A percentile compares a stretch with the other conserved stretches of the same genome.
phyloP scores from a whole-genome alignment of 2,888 invertebrate species.

The Lasioglossum morio region DNA sequence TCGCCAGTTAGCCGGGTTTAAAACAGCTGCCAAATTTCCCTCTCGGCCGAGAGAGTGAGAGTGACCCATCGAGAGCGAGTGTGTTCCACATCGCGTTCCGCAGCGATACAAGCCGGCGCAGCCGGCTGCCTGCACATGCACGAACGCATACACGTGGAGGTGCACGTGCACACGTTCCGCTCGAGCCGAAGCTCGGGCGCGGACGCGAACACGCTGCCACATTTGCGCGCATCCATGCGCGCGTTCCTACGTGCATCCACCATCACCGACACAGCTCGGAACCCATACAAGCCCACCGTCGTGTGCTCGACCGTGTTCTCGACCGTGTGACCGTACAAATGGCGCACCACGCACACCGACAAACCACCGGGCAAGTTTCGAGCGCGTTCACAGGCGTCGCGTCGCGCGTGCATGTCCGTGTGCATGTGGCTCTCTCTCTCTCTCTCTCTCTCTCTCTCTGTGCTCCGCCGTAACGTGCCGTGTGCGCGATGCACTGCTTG shows the following conservation, averaged over 20 bases:
- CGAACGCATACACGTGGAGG: slow-evolving; percentile 13
- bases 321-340: slow-evolving; percentile 41
- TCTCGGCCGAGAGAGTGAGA: slow-evolving; percentile 83
- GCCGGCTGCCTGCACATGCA: slow-evolving; percentile 63
- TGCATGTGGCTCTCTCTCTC: no score
- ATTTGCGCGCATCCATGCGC: slow-evolving; percentile 69
- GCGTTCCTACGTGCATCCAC: slow-evolving; percentile 49
- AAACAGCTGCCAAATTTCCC: slow-evolving; percentile 85
- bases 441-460: no score
- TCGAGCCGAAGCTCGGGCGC: background rate
- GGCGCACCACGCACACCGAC: slow-evolving; percentile 34
- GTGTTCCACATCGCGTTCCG: slow-evolving; percentile 80
- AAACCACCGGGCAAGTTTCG: slow-evolving; percentile 58
- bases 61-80: slow-evolving; percentile 84
- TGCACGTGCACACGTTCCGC: slow-evolving; percentile 15
- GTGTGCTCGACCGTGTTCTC: slow-evolving; percentile 11
- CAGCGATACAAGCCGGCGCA: slow-evolving; percentile 63
- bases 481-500: background rate
- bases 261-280: slow-evolving; percentile 5
- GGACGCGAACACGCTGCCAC: slow-evolving; percentile 1
- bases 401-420: background rate
- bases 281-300: background rate
- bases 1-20: slow-evolving; percentile 82
- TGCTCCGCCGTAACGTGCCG: background rate
- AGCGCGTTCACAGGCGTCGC: slow-evolving; percentile 25